Evolutionary conservation across 2,797 vertebrate genomes (phyloP).

Genomic region (Karalla daura): DNA sequence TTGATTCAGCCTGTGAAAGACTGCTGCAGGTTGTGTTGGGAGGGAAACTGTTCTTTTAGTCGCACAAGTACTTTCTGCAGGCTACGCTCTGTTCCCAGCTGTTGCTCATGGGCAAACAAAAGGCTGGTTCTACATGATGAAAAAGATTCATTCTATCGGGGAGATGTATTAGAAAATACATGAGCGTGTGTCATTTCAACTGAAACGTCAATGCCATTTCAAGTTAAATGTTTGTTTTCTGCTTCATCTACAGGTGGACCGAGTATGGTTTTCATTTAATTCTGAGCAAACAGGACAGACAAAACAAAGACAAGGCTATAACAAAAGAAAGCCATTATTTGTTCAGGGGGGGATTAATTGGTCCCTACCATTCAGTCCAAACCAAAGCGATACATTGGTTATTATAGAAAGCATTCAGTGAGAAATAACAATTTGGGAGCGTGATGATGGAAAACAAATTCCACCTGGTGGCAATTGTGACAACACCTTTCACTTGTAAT

Average conservation of each 20-base stretch:
- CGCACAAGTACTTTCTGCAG: conserved; percentile 57
- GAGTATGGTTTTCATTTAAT: conserved; percentile 25
- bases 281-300: conserved; percentile 16
- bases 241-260: conserved; percentile 28
- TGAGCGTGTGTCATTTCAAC: conserved; percentile 49
- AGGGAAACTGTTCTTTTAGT: conserved; percentile 31
- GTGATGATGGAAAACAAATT: conserved; percentile 63
- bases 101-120: conserved; percentile 61
- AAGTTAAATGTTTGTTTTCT: not conserved
- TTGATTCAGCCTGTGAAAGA: conserved; percentile 19
- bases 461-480: conserved; percentile 57
- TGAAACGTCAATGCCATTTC: not conserved
- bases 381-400: conserved; percentile 51
- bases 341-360: conserved; percentile 61
- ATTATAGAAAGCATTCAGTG: conserved; percentile 54
- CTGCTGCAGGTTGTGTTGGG: conserved; percentile 37
- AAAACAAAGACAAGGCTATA: conserved; percentile 31
- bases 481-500: conserved; percentile 33
- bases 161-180: conserved; percentile 33
- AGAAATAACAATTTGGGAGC: conserved; percentile 57
- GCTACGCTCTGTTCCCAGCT: conserved; percentile 50
- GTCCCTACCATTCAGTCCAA: conserved; percentile 53
- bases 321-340: conserved; percentile 62
- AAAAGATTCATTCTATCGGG: conserved; percentile 60
- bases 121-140: conserved; percentile 67